phyloP scores from a whole-genome alignment of 2,888 invertebrate species.

The Acanthosepion pharaonis region DNA sequence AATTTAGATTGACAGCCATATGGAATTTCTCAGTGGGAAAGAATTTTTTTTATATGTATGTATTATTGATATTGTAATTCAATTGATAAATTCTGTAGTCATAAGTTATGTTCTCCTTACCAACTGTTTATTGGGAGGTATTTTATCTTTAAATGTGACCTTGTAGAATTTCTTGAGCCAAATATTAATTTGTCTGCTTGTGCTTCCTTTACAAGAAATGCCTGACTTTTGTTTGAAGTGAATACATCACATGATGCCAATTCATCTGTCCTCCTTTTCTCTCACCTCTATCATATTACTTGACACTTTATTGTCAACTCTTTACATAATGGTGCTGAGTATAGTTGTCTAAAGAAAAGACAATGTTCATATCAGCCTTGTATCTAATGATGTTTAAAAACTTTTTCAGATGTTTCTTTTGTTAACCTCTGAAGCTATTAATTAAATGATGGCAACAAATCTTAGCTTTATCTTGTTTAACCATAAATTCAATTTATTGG shows the following conservation, averaged over 20 bases:
- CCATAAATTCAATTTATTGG: no score
- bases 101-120: no score
- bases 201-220: neutral
- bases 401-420: neutral
- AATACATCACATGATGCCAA: neutral
- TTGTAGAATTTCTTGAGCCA: neutral
- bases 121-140: no score
- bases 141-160: neutral
- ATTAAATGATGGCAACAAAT: neutral
- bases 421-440: neutral
- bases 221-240: neutral
- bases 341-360: neutral
- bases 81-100: no score
- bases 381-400: neutral
- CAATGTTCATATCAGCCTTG: neutral
- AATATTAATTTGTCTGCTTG: neutral
- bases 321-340: neutral
- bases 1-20: neutral
- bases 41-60: neutral
- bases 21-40: neutral
- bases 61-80: no score
- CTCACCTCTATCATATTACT: neutral
- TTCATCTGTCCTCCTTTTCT: neutral
- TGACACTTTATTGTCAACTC: neutral
- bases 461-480: neutral